phyloP scores from a whole-genome alignment of 2,113 vertebrate species.

The Poicephalus gulielmi region DNA sequence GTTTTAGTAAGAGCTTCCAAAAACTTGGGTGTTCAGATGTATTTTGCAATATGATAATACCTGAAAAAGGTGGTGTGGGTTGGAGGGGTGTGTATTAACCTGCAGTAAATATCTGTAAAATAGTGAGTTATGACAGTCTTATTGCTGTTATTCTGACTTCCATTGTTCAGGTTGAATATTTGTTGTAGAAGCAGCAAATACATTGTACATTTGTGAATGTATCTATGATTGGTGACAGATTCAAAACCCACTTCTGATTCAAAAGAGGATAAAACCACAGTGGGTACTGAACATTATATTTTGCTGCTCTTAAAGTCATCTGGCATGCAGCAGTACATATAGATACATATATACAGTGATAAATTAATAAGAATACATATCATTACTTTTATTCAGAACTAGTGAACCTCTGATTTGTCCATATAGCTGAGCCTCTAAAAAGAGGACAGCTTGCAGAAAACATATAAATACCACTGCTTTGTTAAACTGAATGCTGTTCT shows the following conservation, averaged over 20 bases:
- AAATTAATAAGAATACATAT: not conserved
- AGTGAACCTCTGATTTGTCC: not conserved
- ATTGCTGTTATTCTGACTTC: not conserved
- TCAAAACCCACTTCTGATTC: not conserved
- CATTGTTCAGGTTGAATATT: not conserved
- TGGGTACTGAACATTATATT: not conserved
- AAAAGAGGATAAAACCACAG: not conserved
- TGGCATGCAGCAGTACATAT: not conserved
- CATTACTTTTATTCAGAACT: not conserved
- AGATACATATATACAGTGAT: not conserved
- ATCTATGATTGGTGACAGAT: not conserved
- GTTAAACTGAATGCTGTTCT: not conserved
- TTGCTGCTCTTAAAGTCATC: not conserved
- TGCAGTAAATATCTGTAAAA: not conserved
- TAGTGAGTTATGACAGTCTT: not conserved
- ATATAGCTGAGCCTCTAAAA: not conserved
- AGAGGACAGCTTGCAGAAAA: not conserved
- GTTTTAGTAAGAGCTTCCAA: not conserved
- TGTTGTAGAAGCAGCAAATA: not conserved
- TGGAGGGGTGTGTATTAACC: accelerated
- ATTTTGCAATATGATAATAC: not conserved
- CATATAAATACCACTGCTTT: not conserved
- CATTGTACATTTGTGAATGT: not conserved
- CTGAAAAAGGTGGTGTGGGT: not conserved
- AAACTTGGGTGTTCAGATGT: not conserved